phyloP scores from a whole-genome alignment of 1,140 invertebrate genomes.

The Neodiprion pinetum region DNA sequence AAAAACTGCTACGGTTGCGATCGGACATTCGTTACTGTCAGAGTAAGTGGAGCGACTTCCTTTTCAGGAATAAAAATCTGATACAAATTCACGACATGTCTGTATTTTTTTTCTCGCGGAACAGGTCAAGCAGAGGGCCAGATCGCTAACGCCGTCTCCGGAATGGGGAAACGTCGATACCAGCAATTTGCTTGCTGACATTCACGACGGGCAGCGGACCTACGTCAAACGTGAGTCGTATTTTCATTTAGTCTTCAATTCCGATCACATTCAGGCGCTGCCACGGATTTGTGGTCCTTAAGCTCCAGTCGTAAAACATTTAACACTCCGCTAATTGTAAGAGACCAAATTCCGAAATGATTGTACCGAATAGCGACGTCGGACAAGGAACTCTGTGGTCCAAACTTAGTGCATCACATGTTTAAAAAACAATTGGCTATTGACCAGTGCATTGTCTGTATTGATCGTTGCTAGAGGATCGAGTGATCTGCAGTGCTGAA shows the following conservation, averaged over 20 bases:
- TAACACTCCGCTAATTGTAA: too few relatives aligned
- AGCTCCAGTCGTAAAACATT: too few relatives aligned
- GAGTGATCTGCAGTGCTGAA: not conserved
- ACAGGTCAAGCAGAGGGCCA: constrained; percentile 71
- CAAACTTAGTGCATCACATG: not conserved
- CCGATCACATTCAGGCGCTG: not conserved
- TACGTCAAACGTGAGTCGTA: constrained; percentile 69
- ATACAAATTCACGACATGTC: constrained; percentile 3
- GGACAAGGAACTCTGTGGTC: not conserved
- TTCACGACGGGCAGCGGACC: constrained; percentile 57
- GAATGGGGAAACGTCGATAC: constrained; percentile 61
- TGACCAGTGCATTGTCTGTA: not conserved
- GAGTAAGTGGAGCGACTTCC: constrained; percentile 61
- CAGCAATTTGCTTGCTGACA: constrained; percentile 50
- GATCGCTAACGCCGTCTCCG: constrained; percentile 70
- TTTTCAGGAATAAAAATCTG: constrained; percentile 3
- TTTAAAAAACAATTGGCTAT: constrained; percentile 6
- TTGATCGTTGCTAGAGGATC: not conserved
- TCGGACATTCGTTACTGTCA: constrained; percentile 82
- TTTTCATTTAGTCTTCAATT: not conserved
- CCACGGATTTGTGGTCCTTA: not conserved
- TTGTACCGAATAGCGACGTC: not conserved
- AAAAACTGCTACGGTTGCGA: constrained; percentile 90
- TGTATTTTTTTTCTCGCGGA: not conserved
- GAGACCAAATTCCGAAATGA: too few relatives aligned